These are phyloP conservation scores for Urocyon cinereoargenteus DNA, from an alignment of 2,797 vertebrate genomes.

Conservation along the genomic window DNA sequence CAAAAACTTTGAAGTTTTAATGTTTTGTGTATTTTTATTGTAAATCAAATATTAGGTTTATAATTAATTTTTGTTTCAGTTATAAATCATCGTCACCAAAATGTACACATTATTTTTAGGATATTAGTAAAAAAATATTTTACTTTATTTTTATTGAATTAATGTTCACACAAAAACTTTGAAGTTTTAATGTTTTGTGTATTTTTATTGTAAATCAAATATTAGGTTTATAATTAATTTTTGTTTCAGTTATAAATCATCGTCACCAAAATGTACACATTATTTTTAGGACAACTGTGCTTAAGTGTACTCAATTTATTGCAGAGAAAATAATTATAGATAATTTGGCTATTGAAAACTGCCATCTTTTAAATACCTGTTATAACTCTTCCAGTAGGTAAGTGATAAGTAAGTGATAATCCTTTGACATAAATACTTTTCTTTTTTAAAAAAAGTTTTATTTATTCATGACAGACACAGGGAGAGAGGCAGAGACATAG, in stretches of 20 bases:
- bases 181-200: background rate
- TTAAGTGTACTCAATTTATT: background rate
- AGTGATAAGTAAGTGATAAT: background rate
- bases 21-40: background rate
- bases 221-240: constrained; percentile 1
- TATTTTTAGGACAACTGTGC: background rate
- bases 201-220: background rate
- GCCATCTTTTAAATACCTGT: background rate
- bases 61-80: background rate
- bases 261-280: background rate
- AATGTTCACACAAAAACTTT: background rate
- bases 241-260: background rate
- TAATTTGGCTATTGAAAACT: background rate
- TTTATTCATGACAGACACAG: too few relatives aligned
- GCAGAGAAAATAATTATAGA: background rate
- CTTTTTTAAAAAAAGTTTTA: too few relatives aligned
- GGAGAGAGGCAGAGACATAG: too few relatives aligned
- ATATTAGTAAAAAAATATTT: too few relatives aligned
- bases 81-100: background rate
- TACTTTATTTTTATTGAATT: background rate
- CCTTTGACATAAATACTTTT: background rate
- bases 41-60: background rate
- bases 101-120: constrained; percentile 5
- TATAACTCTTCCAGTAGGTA: background rate
- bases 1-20: background rate